A percentile compares a stretch with the other conserved stretches of the same genome.
phyloP scores from a whole-genome alignment of 23 tunicate species.

The Botrylloides violaceus region DNA sequence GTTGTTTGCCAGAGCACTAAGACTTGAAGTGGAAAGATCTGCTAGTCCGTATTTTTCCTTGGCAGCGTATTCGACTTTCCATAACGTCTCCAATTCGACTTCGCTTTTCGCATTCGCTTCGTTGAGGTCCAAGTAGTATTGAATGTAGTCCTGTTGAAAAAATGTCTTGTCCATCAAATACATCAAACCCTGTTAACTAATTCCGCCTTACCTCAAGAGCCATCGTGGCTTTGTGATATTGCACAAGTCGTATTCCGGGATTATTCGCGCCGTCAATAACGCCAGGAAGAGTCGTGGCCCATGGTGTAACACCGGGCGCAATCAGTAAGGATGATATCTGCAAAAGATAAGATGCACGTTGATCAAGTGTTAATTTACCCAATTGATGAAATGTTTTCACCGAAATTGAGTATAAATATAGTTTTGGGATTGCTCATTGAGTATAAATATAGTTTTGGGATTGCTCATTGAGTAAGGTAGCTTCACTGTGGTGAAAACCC shows the following conservation, averaged over 20 bases:
- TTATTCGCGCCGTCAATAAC: conserved; percentile 82
- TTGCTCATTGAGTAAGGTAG: too few species aligned
- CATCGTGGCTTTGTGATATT: conserved; percentile 26
- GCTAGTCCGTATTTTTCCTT: conserved; percentile 30
- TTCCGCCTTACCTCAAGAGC: conserved; percentile 25
- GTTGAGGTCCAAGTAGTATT: conserved; percentile 47
- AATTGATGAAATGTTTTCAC: background rate
- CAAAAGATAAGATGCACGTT: background rate
- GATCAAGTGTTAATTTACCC: background rate
- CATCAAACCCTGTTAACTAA: background rate
- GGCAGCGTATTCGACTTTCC: conserved; percentile 56
- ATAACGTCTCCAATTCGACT: background rate
- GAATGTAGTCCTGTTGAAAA: conserved; percentile 52
- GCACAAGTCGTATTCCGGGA: conserved; percentile 78
- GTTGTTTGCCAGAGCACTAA: conserved; percentile 6
- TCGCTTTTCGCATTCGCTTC: conserved; percentile 34
- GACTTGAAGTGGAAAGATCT: conserved; percentile 13
- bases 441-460: too few species aligned
- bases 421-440: too few species aligned
- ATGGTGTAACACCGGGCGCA: conserved; percentile 89
- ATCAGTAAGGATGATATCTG: conserved; percentile 52
- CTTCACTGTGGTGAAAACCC: too few species aligned
- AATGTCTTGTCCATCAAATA: background rate
- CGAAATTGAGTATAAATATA: too few species aligned
- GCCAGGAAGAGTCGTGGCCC: conserved; percentile 91